These are phyloP conservation scores for Echinops telfairi DNA, from an alignment of 2,113 vertebrate species.

Conservation along the genomic window DNA sequence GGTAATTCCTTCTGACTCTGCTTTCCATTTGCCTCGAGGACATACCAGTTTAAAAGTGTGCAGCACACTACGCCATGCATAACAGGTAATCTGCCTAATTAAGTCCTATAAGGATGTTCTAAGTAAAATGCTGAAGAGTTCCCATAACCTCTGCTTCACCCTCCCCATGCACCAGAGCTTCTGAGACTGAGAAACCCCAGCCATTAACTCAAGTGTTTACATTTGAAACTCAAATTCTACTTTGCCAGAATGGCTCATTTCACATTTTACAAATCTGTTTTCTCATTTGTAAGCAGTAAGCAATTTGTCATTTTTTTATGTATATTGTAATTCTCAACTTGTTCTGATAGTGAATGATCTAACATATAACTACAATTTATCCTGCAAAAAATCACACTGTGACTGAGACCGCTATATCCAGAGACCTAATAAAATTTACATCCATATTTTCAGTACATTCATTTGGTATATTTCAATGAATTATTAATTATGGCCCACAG, in stretches of 20 bases:
- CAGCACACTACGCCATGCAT: conserved; percentile 93
- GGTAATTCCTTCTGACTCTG: conserved; percentile 95
- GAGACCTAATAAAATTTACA: conserved; percentile 88
- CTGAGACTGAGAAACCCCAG: conserved; percentile 89
- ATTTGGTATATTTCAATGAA: conserved; percentile 89
- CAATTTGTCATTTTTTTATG: conserved; percentile 87
- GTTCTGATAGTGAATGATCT: conserved; percentile 86
- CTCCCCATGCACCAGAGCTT: conserved; percentile 91
- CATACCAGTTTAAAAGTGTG: conserved; percentile 93
- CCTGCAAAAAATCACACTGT: conserved; percentile 83
- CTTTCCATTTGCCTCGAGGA: conserved; percentile 96
- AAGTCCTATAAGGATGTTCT: conserved; percentile 93
- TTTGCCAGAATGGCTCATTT: conserved; percentile 91
- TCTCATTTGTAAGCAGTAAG: conserved; percentile 89
- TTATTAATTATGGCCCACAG: conserved; percentile 91
- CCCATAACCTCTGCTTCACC: conserved; percentile 96
- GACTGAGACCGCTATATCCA: conserved; percentile 80
- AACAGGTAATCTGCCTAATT: conserved; percentile 99
- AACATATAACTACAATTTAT: conserved; percentile 84
- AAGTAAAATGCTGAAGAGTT: conserved; percentile 95
- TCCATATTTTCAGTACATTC: conserved; percentile 83
- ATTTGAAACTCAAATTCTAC: conserved; percentile 90
- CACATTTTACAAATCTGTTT: conserved; percentile 90
- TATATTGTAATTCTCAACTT: conserved; percentile 87
- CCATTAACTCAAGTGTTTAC: conserved; percentile 93